Percentiles rank a stretch among this genome's conserved stretches.
Evolutionary conservation across 2,113 vertebrate species (phyloP).

Genomic region (Lampris incognitus): DNA sequence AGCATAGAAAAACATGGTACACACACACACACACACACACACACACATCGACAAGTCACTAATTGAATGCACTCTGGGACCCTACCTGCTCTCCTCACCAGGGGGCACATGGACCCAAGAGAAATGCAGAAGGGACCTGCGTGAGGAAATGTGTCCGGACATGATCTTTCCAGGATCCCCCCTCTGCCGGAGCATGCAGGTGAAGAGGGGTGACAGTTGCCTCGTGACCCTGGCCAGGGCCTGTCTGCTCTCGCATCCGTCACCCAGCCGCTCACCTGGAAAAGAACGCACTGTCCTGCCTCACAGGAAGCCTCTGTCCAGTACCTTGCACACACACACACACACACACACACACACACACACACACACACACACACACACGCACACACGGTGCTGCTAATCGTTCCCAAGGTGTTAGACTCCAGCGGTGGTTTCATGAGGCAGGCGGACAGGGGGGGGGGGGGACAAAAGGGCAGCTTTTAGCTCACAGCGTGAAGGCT

Average conservation of each 20-base stretch:
- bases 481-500: constrained; percentile 41
- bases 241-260: constrained; percentile 51
- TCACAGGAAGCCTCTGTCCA: constrained; percentile 27
- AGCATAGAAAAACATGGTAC: too few species aligned
- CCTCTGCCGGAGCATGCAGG: constrained; percentile 36
- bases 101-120: constrained; percentile 59
- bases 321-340: constrained; percentile 15
- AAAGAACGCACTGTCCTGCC: constrained; percentile 49
- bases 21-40: too few species aligned
- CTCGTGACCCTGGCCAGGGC: constrained; percentile 47
- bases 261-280: constrained; percentile 55
- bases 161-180: constrained; percentile 29
- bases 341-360: constrained; percentile 18
- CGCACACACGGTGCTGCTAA: neutral
- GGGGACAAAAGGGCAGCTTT: constrained; percentile 54
- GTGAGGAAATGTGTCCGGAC: constrained; percentile 34
- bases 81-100: constrained; percentile 53
- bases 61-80: constrained; percentile 15
- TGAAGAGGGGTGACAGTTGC: constrained; percentile 46
- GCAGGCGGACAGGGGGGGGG: constrained; percentile 59
- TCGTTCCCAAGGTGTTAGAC: constrained; percentile 55
- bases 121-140: constrained; percentile 1
- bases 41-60: constrained; percentile 9
- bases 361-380: constrained; percentile 21
- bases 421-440: constrained; percentile 45